Percentiles rank a stretch among this genome's conserved stretches.
These are phyloP conservation scores for Simalia tracyae DNA, from an alignment of 2,797 vertebrate species.

Conservation along the genomic window DNA sequence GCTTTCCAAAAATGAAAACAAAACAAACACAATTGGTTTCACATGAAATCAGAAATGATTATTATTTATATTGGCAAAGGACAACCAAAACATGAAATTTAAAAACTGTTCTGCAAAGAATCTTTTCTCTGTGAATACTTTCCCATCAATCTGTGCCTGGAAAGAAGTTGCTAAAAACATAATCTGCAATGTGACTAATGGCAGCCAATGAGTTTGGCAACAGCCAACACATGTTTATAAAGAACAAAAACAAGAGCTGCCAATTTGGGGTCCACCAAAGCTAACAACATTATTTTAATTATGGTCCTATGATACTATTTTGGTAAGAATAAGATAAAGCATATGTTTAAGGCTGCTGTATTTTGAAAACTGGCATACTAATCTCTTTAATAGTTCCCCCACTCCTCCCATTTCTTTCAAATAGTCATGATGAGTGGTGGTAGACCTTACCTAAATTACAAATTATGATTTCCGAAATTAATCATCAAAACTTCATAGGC, in stretches of 20 bases:
- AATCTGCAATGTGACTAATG: constrained; percentile 21
- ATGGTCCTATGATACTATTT: constrained; percentile 43
- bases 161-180: not conserved
- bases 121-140: not conserved
- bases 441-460: constrained; percentile 47
- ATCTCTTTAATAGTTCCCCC: constrained; percentile 36
- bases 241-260: constrained; percentile 44
- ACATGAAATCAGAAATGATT: not conserved
- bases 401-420: constrained; percentile 30
- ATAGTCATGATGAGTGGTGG: constrained; percentile 23
- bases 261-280: constrained; percentile 38
- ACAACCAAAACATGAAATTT: not conserved
- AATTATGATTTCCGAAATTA: constrained; percentile 50
- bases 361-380: constrained; percentile 45
- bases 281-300: not conserved
- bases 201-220: constrained; percentile 8
- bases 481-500: constrained; percentile 21
- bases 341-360: constrained; percentile 51
- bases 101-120: not conserved
- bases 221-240: constrained; percentile 11
- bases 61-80: not conserved
- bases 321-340: constrained; percentile 21
- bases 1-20: not conserved
- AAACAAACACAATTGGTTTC: not conserved
- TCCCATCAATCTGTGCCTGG: not conserved